Conservation (phyloP, 2,797 vertebrate genomes). For the Pangasius djambal region DNA sequence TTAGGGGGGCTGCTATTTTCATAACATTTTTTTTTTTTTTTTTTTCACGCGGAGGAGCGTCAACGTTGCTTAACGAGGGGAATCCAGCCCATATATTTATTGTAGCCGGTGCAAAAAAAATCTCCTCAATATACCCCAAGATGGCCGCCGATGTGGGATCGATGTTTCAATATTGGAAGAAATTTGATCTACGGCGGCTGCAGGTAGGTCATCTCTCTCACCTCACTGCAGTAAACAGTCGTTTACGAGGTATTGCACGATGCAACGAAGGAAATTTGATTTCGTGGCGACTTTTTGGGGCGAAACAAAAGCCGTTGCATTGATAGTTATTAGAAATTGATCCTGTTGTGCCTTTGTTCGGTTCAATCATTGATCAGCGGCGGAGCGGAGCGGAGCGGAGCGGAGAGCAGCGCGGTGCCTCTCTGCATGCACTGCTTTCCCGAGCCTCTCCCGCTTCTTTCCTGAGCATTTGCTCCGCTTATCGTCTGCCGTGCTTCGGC, state of each 20-base stretch:
- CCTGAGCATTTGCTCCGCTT: constrained; percentile 24
- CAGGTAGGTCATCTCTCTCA: constrained; percentile 86
- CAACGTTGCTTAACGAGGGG: constrained; percentile 80
- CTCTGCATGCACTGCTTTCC: constrained; percentile 57
- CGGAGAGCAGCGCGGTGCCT: constrained; percentile 53
- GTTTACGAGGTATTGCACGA: constrained; percentile 40
- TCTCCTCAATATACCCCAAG: constrained; percentile 93
- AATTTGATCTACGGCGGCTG: constrained; percentile 94
- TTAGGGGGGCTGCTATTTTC: constrained; percentile 60
- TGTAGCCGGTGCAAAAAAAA: constrained; percentile 84
- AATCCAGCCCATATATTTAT: constrained; percentile 91
- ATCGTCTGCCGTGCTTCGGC: constrained; percentile 39
- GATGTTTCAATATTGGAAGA: constrained; percentile 96
- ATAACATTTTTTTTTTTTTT: constrained; percentile 55
- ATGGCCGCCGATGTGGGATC: constrained; percentile 99
- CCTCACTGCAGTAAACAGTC: constrained; percentile 62
- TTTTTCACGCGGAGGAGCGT: constrained; percentile 70
- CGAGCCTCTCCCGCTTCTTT: constrained; percentile 9
- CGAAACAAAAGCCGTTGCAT: constrained; percentile 73
- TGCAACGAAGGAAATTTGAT: constrained; percentile 36
- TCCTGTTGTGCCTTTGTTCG: constrained; percentile 95
- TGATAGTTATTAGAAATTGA: constrained; percentile 97
- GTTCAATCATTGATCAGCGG: constrained; percentile 90
- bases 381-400: constrained; percentile 69
- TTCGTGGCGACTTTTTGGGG: constrained; percentile 46